Evolutionary conservation across 2,797 vertebrate genomes (phyloP).

Genomic region (Phylloscopus collybita): DNA sequence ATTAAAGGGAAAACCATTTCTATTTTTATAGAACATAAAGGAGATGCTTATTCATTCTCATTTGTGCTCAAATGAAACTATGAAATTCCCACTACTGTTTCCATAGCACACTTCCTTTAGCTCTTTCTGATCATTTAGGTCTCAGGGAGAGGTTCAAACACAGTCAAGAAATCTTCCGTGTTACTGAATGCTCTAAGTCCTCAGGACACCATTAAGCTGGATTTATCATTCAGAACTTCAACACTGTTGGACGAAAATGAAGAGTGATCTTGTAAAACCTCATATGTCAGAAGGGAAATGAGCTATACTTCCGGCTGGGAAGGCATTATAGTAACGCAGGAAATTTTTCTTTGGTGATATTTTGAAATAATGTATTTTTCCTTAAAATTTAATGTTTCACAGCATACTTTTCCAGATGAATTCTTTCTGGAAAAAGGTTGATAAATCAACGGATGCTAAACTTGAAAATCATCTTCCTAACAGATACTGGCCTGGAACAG

Average conservation of each 20-base stretch:
- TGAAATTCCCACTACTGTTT: not conserved
- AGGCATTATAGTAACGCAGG: not conserved
- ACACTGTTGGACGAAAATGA: not conserved
- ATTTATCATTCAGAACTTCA: slow-evolving; percentile 29
- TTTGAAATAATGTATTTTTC: not conserved
- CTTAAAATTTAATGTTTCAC: slow-evolving; percentile 8
- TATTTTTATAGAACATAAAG: not conserved
- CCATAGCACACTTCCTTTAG: not conserved
- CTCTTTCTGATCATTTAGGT: not conserved
- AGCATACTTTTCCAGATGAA: not conserved
- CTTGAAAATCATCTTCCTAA: not conserved
- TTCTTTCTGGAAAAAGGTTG: not conserved
- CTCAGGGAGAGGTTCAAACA: not conserved
- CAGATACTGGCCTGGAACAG: not conserved
- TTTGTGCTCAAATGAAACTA: not conserved
- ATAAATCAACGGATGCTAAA: not conserved
- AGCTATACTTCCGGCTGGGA: not conserved
- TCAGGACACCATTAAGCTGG: not conserved
- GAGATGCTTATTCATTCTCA: not conserved
- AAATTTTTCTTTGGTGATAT: not conserved
- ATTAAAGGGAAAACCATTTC: not conserved
- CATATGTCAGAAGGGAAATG: not conserved
- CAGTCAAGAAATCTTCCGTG: not conserved
- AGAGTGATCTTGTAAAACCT: not conserved
- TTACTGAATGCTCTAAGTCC: not conserved